phyloP scores from a whole-genome alignment of 64 coral and sea anemone genomes.

The Cladopsammia gracilis region DNA sequence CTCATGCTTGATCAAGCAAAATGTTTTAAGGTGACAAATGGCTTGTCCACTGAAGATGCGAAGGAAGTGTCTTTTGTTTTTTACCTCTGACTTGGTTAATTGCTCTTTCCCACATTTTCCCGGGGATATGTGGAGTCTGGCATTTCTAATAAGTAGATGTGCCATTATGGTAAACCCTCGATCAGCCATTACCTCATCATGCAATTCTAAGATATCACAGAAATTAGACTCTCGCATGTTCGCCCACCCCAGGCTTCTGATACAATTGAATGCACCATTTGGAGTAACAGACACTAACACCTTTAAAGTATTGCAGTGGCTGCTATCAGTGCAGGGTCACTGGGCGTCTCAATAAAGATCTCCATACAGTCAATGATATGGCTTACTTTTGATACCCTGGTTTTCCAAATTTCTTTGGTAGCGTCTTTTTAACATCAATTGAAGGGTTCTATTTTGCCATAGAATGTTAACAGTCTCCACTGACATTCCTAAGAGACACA shows the following conservation, averaged over 20 bases:
- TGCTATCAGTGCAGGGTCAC: neutral
- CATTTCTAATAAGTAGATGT: slow-evolving; percentile 14
- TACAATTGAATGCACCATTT: slow-evolving; percentile 40
- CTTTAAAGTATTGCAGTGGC: slow-evolving; percentile 64
- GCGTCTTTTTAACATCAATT: slow-evolving; percentile 19
- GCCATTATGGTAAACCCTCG: slow-evolving; percentile 20
- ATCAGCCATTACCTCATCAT: slow-evolving; percentile 49
- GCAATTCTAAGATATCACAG: slow-evolving; percentile 18
- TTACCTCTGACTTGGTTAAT: slow-evolving; percentile 32
- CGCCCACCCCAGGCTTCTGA: slow-evolving; percentile 28
- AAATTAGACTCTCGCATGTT: slow-evolving; percentile 25
- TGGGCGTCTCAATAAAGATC: slow-evolving; percentile 18
- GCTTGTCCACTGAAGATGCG: slow-evolving; percentile 40
- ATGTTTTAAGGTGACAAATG: slow-evolving; percentile 42
- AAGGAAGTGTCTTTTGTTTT: slow-evolving; percentile 51
- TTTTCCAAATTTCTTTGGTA: slow-evolving; percentile 21
- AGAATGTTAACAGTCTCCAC: too few species aligned
- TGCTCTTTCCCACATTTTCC: slow-evolving; percentile 58
- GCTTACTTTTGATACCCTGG: slow-evolving; percentile 12
- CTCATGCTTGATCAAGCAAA: slow-evolving; percentile 51
- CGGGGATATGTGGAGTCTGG: neutral
- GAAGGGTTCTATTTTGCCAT: slow-evolving; percentile 22
- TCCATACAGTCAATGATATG: slow-evolving; percentile 16
- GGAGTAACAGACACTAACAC: slow-evolving; percentile 62
- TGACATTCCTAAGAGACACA: too few species aligned